Base-by-base conservation (phyloP, 2,888 invertebrate species). In the Stenichneumon culpator region DNA sequence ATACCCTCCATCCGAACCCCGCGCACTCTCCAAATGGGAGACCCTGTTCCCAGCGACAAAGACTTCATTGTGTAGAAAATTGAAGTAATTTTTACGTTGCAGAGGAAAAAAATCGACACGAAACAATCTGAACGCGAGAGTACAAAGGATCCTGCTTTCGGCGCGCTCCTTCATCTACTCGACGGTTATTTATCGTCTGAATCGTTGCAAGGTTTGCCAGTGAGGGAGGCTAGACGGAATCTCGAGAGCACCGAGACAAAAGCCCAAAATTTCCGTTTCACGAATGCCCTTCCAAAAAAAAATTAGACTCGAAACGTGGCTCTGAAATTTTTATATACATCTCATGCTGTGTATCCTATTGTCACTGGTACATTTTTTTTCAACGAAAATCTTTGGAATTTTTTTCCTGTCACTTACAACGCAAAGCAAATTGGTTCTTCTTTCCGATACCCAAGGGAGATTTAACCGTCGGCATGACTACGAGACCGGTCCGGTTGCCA, bases 31-130 rank as follows among this genome's bases (percentile, higher is more conserved):
- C 68, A 84, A 68, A 82, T 79, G 75, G 52, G 83, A 63, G 80
- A 77, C 84, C 67, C 77, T 78, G 60, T 75, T 77, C 74, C 70
- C 67, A 9, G 39, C 72, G 63, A 87, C 87, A 86, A 88, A 88
- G 86, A 80, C 72, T 79, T 86, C 84, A 89, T 89, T 90, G 89
- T 89, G 84, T 47, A 86, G 60, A 74, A 89, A 87, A 89, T 89
- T 81, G 87, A 69, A 79, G 87, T 86, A 87, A 89, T 89, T 89
- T 89, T 89, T 87, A 73, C 78, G 78, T 83, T 74, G 82, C 68
- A 75, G 74, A 72, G 60, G 68, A 63, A 19, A 25, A 57, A 28
- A 50, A 54, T 22, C n/a, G 52, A 67, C 78, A 78, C 78, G 77
- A 74, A 74, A 85, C 68, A 85, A 75, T 82, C 54, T 63, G 52